Percentiles rank a stretch among this genome's conserved stretches.
phyloP scores from a whole-genome alignment of 2,113 vertebrate species.

The Gambusia affinis region DNA sequence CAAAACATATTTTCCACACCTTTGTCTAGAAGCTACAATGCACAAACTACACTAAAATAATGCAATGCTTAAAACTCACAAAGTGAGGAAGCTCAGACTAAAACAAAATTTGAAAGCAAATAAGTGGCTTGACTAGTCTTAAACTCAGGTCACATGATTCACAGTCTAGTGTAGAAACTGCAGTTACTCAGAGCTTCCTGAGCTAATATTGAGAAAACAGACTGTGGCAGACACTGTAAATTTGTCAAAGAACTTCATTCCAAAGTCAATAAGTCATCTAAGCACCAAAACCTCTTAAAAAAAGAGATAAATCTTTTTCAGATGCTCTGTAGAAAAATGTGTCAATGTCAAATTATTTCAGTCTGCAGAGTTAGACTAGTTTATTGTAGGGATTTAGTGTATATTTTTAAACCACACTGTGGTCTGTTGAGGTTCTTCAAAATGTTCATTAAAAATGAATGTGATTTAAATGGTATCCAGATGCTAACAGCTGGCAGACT shows the following conservation, averaged over 20 bases:
- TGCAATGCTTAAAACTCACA: neutral
- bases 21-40: neutral
- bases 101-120: neutral
- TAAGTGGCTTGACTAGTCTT: neutral
- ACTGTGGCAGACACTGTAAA: neutral
- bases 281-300: neutral
- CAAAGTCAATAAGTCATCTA: neutral
- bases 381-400: neutral
- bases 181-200: conserved; percentile 1
- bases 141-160: neutral
- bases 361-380: neutral
- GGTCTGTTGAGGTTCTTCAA: neutral
- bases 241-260: conserved; percentile 1
- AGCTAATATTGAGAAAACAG: neutral
- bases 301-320: too few relatives aligned
- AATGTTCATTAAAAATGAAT: neutral
- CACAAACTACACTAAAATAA: neutral
- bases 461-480: neutral
- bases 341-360: neutral
- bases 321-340: neutral
- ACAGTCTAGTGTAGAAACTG: neutral
- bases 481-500: neutral
- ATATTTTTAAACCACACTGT: neutral
- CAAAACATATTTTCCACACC: too few relatives aligned
- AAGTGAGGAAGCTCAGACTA: neutral